Evolutionary conservation across 2,113 vertebrate genomes (phyloP).

Genomic region (Riparia riparia): DNA sequence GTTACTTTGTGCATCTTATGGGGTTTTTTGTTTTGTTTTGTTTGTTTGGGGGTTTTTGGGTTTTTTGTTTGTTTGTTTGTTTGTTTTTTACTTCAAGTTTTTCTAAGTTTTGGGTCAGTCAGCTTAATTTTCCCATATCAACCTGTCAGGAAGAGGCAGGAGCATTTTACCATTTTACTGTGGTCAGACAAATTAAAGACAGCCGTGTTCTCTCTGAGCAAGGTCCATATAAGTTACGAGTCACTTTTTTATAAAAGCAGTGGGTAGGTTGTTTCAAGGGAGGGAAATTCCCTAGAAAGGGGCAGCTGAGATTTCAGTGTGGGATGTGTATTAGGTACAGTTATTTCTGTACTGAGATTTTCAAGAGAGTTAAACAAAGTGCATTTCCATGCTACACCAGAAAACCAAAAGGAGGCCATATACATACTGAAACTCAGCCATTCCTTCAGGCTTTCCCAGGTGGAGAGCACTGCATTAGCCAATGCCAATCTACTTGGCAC

Average conservation of each 20-base stretch:
- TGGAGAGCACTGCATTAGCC: not conserved
- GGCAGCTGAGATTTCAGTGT: not conserved
- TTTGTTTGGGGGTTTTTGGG: too few relatives aligned
- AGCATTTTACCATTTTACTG: not conserved
- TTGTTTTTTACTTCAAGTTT: not conserved
- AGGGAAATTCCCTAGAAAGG: not conserved
- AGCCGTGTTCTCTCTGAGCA: not conserved
- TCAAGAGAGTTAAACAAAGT: not conserved
- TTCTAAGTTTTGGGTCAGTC: not conserved
- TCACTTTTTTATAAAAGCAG: not conserved
- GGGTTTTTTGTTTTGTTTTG: too few relatives aligned
- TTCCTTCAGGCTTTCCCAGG: not conserved
- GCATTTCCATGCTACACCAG: not conserved
- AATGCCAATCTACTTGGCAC: fast-evolving
- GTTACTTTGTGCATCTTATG: not conserved
- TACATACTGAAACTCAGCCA: fast-evolving
- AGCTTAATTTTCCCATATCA: not conserved
- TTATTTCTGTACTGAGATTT: not conserved
- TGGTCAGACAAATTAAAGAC: not conserved
- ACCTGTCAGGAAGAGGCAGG: not conserved
- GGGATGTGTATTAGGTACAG: not conserved
- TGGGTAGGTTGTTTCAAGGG: not conserved
- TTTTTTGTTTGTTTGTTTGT: too few relatives aligned
- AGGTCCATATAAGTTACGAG: not conserved
- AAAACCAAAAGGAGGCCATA: not conserved